Base-by-base conservation (phyloP, 2,113 vertebrate species). In the Ammodytes marinus region DNA sequence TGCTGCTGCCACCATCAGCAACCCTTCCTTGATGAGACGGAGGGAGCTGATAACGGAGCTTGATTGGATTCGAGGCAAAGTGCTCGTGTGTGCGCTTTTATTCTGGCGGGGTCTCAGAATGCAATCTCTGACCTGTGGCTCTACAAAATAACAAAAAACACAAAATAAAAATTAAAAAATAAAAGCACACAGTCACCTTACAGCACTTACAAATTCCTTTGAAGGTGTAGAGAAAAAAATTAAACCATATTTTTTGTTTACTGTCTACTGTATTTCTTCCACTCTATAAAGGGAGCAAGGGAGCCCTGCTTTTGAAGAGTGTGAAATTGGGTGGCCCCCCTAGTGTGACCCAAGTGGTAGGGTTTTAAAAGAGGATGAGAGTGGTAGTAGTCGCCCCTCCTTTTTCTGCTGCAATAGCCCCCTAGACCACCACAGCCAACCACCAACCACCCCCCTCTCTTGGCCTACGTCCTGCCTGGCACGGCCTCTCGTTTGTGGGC, bases 1-100 rank as follows among this genome's bases (percentile, higher is more conserved):
- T 27, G 27, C 27, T 27, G 27, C 72, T 27, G 72, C 64, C 85
- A 74, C 75, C 82, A 82, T 80, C 87, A 82, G 70, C 87, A 79
- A 82, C 85, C 79, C 60, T 27, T 86, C 82, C 74, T 83, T 90
- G 93, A 93, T 92, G 93, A 91, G 89, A 74, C 27, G 27, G 27
- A 75, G 77, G 40, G 52, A 78, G 73, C 89, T 80, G 94, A 94
- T 94, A 93, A 95, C 77, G 37, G 70, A 59, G 80, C 73, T 86
- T 88, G 85, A 91, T 90, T 91, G 90, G 90, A 92, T 93, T 93
- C 82, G 86, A 89, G 71, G 76, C 80, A 77, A 90, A 77, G 87
- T 79, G 65, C 76, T 88, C 74, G 60, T 76, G 77, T 82, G 84
- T 65, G 73, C 27, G 27, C 27, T 93, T 91, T 88, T 80, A 69